Percentiles rank a stretch among this genome's conserved stretches.
These are phyloP conservation scores for Lasioglossum calceatum DNA, from an alignment of 2,888 invertebrate species.

Conservation along the genomic window DNA sequence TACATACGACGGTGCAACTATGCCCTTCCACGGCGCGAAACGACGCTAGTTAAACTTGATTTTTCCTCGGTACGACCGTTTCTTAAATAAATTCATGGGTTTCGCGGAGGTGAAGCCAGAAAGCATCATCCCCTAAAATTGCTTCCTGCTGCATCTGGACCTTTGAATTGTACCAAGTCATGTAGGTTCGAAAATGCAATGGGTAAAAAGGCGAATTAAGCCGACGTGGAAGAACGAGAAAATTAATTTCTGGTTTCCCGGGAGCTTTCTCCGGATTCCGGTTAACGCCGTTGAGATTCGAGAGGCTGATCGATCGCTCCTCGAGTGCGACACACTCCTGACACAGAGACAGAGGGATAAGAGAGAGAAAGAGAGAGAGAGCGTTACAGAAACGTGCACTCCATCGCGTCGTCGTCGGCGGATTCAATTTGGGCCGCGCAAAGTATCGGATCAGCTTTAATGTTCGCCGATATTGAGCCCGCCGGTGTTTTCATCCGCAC, in stretches of 20 bases:
- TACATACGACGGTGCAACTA: not conserved
- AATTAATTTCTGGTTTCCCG: not conserved
- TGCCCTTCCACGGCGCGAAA: not conserved
- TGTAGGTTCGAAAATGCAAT: not conserved
- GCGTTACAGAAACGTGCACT: not conserved
- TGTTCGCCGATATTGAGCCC: slow-evolving; percentile 71
- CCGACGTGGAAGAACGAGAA: not conserved
- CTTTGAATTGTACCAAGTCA: too few relatives aligned
- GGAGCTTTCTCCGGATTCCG: slow-evolving; percentile 3
- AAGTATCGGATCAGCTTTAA: slow-evolving; percentile 78
- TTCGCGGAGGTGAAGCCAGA: not conserved
- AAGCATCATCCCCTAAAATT: not conserved
- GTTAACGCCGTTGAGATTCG: not conserved
- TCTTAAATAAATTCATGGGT: not conserved
- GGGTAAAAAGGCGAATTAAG: not conserved
- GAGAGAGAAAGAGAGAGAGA: slow-evolving; percentile 22
- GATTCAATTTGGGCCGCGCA: slow-evolving; percentile 75
- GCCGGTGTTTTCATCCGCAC: slow-evolving; percentile 14
- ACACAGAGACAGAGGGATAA: slow-evolving; percentile 67
- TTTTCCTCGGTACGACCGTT: not conserved
- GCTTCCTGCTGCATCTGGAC: not conserved
- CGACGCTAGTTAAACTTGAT: slow-evolving; percentile 7
- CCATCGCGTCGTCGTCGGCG: slow-evolving; percentile 62
- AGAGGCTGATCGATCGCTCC: slow-evolving; percentile 18
- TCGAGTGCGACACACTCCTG: not conserved